These are phyloP conservation scores for Melanotaenia boesemani DNA, from an alignment of 2,797 vertebrate species.

Conservation along the genomic window DNA sequence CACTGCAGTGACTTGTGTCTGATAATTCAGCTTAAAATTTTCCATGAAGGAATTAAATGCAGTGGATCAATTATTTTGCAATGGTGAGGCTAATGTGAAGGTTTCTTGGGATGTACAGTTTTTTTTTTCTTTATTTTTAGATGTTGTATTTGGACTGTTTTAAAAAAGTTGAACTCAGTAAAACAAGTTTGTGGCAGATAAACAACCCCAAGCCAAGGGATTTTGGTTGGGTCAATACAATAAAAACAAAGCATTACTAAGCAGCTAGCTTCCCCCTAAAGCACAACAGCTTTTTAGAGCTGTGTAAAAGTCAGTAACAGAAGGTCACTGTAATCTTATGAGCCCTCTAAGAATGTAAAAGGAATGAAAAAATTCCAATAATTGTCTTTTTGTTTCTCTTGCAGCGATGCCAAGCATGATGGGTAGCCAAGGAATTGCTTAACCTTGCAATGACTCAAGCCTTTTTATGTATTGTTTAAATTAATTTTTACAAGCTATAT, in stretches of 20 bases:
- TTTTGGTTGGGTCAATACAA: conserved; percentile 22
- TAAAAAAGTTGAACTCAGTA: background rate
- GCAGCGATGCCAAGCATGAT: background rate
- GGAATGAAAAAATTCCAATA: background rate
- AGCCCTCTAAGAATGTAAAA: background rate
- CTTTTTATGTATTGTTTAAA: background rate
- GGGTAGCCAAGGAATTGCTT: background rate
- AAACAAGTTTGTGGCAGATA: conserved; percentile 2
- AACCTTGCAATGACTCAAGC: background rate
- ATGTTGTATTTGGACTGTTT: background rate
- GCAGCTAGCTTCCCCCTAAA: background rate
- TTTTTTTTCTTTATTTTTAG: background rate
- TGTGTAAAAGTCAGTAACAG: background rate
- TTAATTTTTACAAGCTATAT: background rate
- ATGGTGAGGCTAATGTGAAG: background rate
- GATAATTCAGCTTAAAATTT: background rate
- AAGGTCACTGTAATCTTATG: background rate
- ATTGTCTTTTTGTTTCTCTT: background rate
- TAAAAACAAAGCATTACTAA: conserved; percentile 10
- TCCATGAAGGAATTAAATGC: background rate
- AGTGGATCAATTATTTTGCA: background rate
- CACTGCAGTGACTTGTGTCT: background rate
- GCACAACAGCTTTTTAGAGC: conserved; percentile 1
- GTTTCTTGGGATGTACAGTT: background rate
- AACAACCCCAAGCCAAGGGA: background rate